A percentile compares a stretch with the other conserved stretches of the same genome.
Evolutionary conservation across 2,888 invertebrate species (phyloP).

Genomic region (Dusona sp.): DNA sequence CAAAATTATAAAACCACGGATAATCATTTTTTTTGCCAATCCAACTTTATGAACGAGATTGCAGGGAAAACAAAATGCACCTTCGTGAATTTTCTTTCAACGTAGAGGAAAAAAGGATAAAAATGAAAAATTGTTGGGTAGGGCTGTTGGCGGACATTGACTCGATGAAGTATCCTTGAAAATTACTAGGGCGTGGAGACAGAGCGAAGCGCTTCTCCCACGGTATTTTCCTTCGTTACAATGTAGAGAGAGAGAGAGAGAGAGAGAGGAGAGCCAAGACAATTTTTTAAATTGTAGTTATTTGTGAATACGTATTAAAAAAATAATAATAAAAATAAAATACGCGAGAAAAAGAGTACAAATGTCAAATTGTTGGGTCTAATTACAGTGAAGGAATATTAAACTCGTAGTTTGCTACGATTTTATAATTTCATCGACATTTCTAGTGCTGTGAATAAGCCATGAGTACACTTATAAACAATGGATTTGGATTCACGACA

Average conservation of each 20-base stretch:
- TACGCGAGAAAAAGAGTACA: not conserved
- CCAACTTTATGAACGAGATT: no score
- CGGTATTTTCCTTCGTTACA: slow-evolving; percentile 55
- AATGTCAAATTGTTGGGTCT: not conserved
- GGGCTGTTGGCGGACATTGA: slow-evolving; percentile 77
- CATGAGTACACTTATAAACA: not conserved
- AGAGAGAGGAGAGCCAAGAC: not conserved
- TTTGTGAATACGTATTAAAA: not conserved
- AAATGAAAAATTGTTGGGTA: slow-evolving; percentile 22
- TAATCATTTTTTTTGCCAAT: no score
- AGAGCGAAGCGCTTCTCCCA: slow-evolving; percentile 44
- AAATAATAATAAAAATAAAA: not conserved
- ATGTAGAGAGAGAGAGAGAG: no score
- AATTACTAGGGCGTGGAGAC: slow-evolving; percentile 80
- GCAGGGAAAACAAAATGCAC: no score
- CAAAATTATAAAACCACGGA: no score
- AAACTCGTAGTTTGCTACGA: not conserved
- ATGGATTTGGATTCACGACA: no score
- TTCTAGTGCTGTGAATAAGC: not conserved
- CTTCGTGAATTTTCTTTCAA: not conserved
- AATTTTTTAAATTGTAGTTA: slow-evolving; percentile 1
- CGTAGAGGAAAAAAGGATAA: not conserved
- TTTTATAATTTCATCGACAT: not conserved
- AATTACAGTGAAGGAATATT: not conserved
- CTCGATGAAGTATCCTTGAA: slow-evolving; percentile 81